Percentiles rank a stretch among this genome's conserved stretches.
Evolutionary conservation across 2,113 vertebrate species (phyloP).

Genomic region (Elephas maximus): DNA sequence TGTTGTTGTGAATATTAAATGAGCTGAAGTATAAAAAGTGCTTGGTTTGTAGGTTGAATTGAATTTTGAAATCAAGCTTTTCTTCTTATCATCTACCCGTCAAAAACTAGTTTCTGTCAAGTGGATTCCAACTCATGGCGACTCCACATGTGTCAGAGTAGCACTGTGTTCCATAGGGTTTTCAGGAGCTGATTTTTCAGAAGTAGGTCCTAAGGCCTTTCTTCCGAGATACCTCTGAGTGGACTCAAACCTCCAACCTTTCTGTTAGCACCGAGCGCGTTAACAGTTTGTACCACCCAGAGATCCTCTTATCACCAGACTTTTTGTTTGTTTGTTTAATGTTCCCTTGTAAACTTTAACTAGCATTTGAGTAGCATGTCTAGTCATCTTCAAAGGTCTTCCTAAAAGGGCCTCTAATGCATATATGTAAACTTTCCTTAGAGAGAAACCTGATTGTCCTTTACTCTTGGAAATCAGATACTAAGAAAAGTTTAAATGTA

Average conservation of each 20-base stretch:
- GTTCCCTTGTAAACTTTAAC: conserved; percentile 7
- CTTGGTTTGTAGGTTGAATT: conserved; percentile 24
- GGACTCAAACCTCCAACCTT: too few species aligned
- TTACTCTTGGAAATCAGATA: too few species aligned
- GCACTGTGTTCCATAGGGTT: background rate
- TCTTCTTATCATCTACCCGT: background rate
- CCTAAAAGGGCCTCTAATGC: background rate
- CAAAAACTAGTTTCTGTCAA: too few species aligned
- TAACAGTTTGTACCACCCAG: background rate
- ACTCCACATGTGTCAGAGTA: background rate
- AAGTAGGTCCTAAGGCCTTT: background rate
- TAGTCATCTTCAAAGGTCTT: conserved; percentile 40
- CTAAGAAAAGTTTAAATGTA: too few species aligned
- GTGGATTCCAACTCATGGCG: background rate
- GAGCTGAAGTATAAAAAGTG: conserved; percentile 20
- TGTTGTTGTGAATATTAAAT: conserved; percentile 45
- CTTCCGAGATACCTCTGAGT: background rate
- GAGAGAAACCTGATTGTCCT: background rate
- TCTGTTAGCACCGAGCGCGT: background rate
- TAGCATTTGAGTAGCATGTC: background rate
- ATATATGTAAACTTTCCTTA: conserved; percentile 46
- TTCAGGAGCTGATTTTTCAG: background rate
- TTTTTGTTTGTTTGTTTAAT: background rate
- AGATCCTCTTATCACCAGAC: background rate
- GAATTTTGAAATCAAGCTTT: conserved; percentile 31